phyloP scores from a whole-genome alignment of 1,140 invertebrate species.

The Drosophila nebulosa region DNA sequence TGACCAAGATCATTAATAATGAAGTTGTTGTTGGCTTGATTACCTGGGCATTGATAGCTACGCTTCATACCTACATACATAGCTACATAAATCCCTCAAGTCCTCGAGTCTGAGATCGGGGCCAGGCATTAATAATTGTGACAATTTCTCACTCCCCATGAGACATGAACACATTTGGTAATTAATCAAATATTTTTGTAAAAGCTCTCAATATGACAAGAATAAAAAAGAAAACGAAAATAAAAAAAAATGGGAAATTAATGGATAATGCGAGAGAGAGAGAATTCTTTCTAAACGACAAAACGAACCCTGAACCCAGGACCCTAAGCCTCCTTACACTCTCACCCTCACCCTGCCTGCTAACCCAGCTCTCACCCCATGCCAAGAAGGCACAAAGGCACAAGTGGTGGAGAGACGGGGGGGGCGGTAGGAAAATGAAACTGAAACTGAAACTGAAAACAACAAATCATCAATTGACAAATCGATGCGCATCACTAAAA shows the following conservation, averaged over 20 bases:
- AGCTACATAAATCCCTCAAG: background rate
- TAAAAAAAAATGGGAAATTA: no score
- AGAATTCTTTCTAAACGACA: constrained; percentile 5
- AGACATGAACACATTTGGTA: constrained; percentile 11
- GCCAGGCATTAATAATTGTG: constrained; percentile 48
- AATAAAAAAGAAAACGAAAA: no score
- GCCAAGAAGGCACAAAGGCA: constrained; percentile 15
- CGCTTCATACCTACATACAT: no score
- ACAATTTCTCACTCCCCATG: constrained; percentile 63
- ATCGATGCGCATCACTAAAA: constrained; percentile 71
- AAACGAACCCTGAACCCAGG: background rate
- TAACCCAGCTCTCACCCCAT: background rate
- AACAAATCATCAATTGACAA: constrained; percentile 74
- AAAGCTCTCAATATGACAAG: constrained; percentile 62
- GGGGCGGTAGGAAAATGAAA: constrained; percentile 6
- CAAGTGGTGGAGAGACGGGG: background rate
- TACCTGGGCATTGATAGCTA: constrained; percentile 5
- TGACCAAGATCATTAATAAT: constrained; percentile 1
- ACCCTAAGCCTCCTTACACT: background rate
- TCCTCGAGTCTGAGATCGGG: background rate
- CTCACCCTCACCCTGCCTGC: background rate
- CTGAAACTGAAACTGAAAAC: constrained; percentile 42
- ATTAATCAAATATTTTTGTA: constrained; percentile 48
- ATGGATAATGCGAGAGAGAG: constrained; percentile 34
- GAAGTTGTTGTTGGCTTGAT: constrained; percentile 9